Percentiles rank a stretch among this genome's conserved stretches.
Conservation (phyloP, 2,888 invertebrate genomes). For the Meliscaeva auricollis region DNA sequence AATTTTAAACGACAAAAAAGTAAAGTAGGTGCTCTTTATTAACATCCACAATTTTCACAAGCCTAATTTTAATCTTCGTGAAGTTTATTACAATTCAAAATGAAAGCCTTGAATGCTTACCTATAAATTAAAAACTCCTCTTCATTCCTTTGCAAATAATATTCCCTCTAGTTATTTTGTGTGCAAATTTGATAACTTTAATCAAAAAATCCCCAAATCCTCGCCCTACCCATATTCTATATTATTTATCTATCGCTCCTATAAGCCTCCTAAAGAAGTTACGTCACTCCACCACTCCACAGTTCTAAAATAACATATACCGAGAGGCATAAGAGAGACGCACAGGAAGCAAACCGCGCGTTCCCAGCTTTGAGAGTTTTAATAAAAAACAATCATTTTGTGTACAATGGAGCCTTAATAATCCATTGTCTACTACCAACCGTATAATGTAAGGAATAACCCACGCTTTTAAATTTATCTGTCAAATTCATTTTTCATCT, state of each 20-base stretch:
- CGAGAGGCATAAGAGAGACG: neutral
- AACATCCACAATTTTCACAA: neutral
- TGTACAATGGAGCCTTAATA: slow-evolving; percentile 48
- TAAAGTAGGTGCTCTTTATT: too few species aligned
- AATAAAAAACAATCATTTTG: slow-evolving; percentile 37
- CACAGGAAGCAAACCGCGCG: neutral
- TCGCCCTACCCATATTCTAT: neutral
- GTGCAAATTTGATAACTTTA: slow-evolving; percentile 32
- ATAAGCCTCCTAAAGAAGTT: neutral
- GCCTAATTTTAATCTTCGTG: neutral
- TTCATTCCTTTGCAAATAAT: neutral
- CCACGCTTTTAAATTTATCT: slow-evolving; percentile 24
- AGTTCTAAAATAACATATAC: neutral
- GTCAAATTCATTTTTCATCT: slow-evolving; percentile 55
- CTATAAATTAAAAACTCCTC: neutral
- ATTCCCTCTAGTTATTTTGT: slow-evolving; percentile 1
- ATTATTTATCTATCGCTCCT: slow-evolving; percentile 4
- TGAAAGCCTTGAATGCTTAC: neutral
- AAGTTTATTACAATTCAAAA: slow-evolving; percentile 4
- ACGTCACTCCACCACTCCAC: slow-evolving; percentile 3
- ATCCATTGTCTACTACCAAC: slow-evolving; percentile 30
- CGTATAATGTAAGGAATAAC: slow-evolving; percentile 24
- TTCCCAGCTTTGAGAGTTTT: neutral
- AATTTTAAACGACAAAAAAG: too few species aligned
- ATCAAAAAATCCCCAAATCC: slow-evolving; percentile 6